Base-by-base conservation (phyloP, 2,888 invertebrate genomes). In the Dilophus febrilis region DNA sequence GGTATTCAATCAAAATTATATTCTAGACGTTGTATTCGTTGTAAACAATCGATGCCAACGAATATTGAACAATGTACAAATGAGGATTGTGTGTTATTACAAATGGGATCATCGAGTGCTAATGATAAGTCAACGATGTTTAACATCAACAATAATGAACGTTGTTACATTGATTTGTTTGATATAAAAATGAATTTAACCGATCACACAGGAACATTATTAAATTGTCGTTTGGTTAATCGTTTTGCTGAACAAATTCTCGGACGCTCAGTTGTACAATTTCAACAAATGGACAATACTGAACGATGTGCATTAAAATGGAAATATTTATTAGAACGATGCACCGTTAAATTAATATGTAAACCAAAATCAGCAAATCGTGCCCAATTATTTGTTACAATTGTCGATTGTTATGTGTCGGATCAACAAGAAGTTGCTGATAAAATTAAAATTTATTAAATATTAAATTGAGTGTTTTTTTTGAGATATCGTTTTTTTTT, bases 191-290 rank as follows among this genome's bases (percentile, higher is more conserved):
- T 81, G 2, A 68, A 68, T 4, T 61, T 80, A 30, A 65, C 72
- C 8, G 82, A 82, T 54, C 77, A 78, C 45, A 79, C 80, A 1
- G 80, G 79, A 8, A 73, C 75, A 19, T 47, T 81, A 14, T 53
- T 58, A 1, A 73, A 66, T 44, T 58, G 74, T 37, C 64, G 70
- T 10, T 59, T 82, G 10, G 67, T 66, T 18, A 65, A 73, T n/a
- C 59, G 60, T 40, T 57, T 66, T 33, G 70, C 79, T 2, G 74
- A 74, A 52, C 65, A 65, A n/a, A 56, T 72, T 10, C 56, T 81
- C 8, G 68, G 67, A 35, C 65, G 69, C 46, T 61, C 65, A 14
- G 61, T 65, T 0, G 55, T 64, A 11, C 65, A 71, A 33, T 68
- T 79, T 50, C 59, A 65, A 36, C 48, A 52, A 3, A 64, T 74